Conservation (phyloP, 1,140 invertebrate genomes). For the Cardiocondyla obscurior region DNA sequence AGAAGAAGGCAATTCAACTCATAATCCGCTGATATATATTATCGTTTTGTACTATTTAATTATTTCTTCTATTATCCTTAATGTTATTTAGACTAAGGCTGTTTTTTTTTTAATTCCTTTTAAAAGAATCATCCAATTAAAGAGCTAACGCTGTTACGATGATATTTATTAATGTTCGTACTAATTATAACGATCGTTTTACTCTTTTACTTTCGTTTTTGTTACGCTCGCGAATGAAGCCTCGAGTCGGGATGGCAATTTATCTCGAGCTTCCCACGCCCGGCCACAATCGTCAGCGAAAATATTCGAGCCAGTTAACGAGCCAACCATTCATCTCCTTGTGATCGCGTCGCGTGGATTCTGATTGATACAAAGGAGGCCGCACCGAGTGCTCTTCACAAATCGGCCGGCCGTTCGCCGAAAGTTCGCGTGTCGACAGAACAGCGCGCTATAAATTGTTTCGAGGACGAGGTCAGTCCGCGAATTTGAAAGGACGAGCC, state of each 20-base stretch:
- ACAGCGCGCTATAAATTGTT: conserved; percentile 48
- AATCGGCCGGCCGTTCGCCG: conserved; percentile 28
- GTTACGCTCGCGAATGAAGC: neutral
- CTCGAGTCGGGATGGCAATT: neutral
- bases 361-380: conserved; percentile 55
- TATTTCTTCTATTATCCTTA: neutral
- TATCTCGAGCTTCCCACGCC: neutral
- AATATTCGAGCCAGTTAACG: conserved; percentile 10
- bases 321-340: neutral
- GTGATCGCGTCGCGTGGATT: conserved; percentile 22
- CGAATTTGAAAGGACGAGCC: conserved; percentile 57
- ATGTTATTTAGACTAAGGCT: neutral
- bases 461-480: conserved; percentile 53
- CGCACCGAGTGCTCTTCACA: conserved; percentile 28
- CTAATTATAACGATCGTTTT: neutral
- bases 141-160: neutral
- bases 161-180: neutral
- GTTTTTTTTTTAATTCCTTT: neutral
- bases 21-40: neutral
- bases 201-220: neutral
- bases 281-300: neutral
- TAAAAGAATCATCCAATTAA: neutral
- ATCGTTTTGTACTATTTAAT: neutral
- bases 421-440: conserved; percentile 44
- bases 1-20: neutral